phyloP scores from a whole-genome alignment of 2,888 invertebrate species.

The Linnaemya tessellans region DNA sequence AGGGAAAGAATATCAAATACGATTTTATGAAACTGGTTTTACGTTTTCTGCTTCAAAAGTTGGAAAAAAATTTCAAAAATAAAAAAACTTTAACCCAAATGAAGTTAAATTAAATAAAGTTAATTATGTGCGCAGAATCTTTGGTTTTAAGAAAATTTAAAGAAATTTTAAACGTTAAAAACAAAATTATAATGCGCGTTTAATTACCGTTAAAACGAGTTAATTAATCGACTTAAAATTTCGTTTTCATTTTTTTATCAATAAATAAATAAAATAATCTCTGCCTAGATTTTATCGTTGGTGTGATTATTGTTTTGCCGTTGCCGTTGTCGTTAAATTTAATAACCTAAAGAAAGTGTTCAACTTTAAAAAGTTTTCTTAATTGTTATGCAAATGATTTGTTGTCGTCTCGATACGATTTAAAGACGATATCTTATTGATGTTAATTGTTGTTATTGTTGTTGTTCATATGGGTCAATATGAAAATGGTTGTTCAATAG shows the following conservation, averaged over 20 bases:
- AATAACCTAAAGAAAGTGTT: conserved; percentile 42
- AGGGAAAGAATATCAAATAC: conserved; percentile 1
- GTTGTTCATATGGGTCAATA: conserved; percentile 15
- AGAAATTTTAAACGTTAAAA: neutral
- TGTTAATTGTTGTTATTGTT: conserved; percentile 2
- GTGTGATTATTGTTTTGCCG: no score
- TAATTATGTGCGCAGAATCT: neutral
- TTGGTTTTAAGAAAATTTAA: neutral
- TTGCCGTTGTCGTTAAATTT: neutral
- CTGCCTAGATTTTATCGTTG: neutral
- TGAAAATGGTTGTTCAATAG: neutral
- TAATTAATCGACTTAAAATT: neutral
- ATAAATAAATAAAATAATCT: neutral
- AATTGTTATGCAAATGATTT: conserved; percentile 34
- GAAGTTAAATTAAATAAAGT: neutral
- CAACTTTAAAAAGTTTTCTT: conserved; percentile 24
- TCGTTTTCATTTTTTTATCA: conserved; percentile 2
- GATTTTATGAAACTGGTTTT: conserved; percentile 41
- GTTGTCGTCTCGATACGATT: neutral
- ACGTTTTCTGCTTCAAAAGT: neutral
- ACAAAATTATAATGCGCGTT: neutral
- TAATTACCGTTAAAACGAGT: conserved; percentile 2
- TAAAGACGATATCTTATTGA: neutral
- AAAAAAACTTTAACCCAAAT: neutral
- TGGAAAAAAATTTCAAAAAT: neutral